Evolutionary conservation across 1,140 invertebrate species (phyloP).

Genomic region (Camponotus vicinus): DNA sequence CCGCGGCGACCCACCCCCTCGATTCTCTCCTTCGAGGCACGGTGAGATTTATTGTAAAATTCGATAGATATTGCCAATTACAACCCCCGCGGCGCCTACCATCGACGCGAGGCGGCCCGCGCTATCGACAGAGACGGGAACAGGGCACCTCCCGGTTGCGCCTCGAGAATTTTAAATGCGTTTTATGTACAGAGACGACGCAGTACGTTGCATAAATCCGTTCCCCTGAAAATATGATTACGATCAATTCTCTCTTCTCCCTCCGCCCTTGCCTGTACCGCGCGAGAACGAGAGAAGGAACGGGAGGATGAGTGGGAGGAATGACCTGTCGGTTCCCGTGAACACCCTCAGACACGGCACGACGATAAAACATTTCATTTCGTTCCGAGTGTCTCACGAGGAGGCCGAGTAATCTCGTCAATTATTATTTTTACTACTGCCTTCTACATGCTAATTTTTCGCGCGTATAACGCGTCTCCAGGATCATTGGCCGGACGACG

Average conservation of each 20-base stretch:
- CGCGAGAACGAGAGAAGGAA: not conserved
- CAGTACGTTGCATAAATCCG: slow-evolving; percentile 75
- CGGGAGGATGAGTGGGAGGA: not conserved
- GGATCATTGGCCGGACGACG: slow-evolving; percentile 26
- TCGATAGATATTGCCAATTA: slow-evolving; percentile 83
- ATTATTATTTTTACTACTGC: slow-evolving; percentile 72
- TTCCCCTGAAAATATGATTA: slow-evolving; percentile 76
- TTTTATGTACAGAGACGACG: slow-evolving; percentile 75
- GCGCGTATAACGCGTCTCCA: slow-evolving; percentile 29
- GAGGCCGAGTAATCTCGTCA: slow-evolving; percentile 69
- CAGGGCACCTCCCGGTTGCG: slow-evolving; percentile 66
- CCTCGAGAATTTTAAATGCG: slow-evolving; percentile 80
- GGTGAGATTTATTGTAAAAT: slow-evolving; percentile 82
- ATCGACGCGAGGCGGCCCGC: slow-evolving; percentile 26
- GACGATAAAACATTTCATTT: slow-evolving; percentile 75
- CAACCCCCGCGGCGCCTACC: slow-evolving; percentile 68
- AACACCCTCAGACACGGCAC: slow-evolving; percentile 47
- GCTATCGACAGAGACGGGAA: slow-evolving; percentile 64
- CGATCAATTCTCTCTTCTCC: slow-evolving; percentile 59
- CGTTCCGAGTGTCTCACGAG: slow-evolving; percentile 58
- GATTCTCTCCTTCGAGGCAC: slow-evolving; percentile 69
- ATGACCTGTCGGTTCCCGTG: not conserved
- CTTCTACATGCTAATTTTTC: slow-evolving; percentile 75
- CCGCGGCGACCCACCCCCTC: slow-evolving; percentile 62
- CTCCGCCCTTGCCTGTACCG: not conserved